A percentile compares a stretch with the other conserved stretches of the same genome.
phyloP scores from a whole-genome alignment of 1,140 invertebrate genomes.

The Anagrus nilaparvatae region DNA sequence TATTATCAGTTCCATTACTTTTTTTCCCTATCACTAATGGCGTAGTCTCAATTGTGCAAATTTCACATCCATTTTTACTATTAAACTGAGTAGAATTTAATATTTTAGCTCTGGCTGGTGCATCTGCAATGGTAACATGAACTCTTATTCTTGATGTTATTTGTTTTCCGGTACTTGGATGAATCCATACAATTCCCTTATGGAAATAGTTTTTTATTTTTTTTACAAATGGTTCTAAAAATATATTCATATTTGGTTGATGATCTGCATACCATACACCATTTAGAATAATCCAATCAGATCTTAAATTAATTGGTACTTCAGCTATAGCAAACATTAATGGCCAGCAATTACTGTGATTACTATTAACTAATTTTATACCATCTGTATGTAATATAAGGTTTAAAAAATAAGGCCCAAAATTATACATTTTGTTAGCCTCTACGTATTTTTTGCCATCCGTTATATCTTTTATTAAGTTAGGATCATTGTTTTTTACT shows the following conservation, averaged over 20 bases:
- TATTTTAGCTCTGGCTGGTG: slow-evolving; percentile 18
- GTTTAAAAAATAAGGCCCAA: slow-evolving; percentile 15
- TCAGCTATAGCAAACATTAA: slow-evolving; percentile 18
- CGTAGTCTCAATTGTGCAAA: slow-evolving; percentile 18
- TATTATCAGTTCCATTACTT: too few relatives aligned
- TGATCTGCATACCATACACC: too few relatives aligned
- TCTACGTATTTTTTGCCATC: too few relatives aligned
- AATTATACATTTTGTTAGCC: too few relatives aligned
- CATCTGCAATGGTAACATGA: slow-evolving; percentile 19
- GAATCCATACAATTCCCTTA: too few relatives aligned
- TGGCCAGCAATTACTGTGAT: slow-evolving; percentile 17
- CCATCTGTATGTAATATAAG: slow-evolving; percentile 19
- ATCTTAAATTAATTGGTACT: too few relatives aligned
- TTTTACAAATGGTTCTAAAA: too few relatives aligned
- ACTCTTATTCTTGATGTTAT: slow-evolving; percentile 14
- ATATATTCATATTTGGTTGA: too few relatives aligned
- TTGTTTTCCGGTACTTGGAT: slow-evolving; percentile 12
- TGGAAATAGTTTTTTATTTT: too few relatives aligned
- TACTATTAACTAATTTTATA: slow-evolving; percentile 13
- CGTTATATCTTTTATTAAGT: too few relatives aligned
- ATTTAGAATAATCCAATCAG: too few relatives aligned
- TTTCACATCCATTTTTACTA: slow-evolving; percentile 17
- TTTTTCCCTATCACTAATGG: not conserved
- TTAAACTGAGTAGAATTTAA: slow-evolving; percentile 16
- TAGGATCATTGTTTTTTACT: too few relatives aligned